Evolutionary conservation across 2,113 vertebrate species (phyloP).

Genomic region (Tinamus guttatus): DNA sequence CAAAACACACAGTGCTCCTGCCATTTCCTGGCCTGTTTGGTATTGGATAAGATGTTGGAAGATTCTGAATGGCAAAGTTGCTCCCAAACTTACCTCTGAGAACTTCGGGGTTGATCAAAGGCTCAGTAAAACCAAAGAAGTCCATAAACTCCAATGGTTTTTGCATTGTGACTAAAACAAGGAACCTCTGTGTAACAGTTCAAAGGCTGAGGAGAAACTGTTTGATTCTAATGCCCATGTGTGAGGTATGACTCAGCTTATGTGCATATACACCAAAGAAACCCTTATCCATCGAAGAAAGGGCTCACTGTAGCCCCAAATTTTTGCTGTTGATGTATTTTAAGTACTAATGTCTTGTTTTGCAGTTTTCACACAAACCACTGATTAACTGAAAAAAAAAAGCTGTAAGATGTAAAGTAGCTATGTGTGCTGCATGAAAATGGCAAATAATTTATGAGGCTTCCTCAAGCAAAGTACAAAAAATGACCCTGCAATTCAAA

Average conservation of each 20-base stretch:
- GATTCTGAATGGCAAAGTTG: background rate
- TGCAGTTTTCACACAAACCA: background rate
- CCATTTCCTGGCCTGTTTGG: background rate
- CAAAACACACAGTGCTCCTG: background rate
- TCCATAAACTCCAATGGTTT: background rate
- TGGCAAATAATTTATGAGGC: slow-evolving; percentile 51
- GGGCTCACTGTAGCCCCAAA: rapidly evolving
- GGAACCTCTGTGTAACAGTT: background rate
- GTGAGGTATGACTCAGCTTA: background rate
- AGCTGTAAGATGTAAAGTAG: slow-evolving; percentile 19
- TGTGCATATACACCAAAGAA: rapidly evolving
- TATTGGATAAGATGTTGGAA: rapidly evolving
- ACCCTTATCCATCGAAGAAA: background rate
- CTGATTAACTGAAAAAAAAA: background rate
- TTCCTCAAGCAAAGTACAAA: slow-evolving; percentile 60
- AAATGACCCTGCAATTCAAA: slow-evolving; percentile 57
- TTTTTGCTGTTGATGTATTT: background rate
- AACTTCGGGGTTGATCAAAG: slow-evolving; percentile 12
- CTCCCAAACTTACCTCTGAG: background rate
- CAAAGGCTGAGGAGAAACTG: background rate
- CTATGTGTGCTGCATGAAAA: slow-evolving; percentile 57
- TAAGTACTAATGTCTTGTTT: background rate
- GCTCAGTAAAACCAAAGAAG: background rate
- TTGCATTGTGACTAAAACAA: background rate
- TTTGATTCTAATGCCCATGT: rapidly evolving